Conservation (phyloP, 2,888 invertebrate genomes). For the Thereva nobilitata region DNA sequence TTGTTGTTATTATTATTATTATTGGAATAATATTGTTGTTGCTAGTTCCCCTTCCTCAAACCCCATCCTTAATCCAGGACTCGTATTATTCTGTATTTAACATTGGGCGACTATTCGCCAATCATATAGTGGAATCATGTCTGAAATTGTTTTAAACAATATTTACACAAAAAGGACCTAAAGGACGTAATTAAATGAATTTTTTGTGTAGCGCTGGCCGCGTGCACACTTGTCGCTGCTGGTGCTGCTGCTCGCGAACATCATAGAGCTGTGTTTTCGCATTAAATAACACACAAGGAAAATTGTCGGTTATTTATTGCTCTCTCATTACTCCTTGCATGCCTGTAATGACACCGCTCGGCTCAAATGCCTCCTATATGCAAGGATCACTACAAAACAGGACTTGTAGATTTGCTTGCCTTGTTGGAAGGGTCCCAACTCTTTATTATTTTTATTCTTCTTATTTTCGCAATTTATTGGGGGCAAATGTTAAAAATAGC, state of each 20-base stretch:
- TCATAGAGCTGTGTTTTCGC: background rate
- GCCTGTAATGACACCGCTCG: slow-evolving; percentile 35
- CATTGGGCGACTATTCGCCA: background rate
- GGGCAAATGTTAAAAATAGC: no score
- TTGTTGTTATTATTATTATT: background rate
- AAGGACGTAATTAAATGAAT: slow-evolving; percentile 36
- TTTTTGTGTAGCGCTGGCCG: background rate
- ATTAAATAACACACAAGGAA: slow-evolving; percentile 22
- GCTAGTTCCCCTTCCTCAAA: no score
- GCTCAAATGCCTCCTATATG: no score
- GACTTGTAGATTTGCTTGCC: slow-evolving; percentile 20
- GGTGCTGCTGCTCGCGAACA: background rate
- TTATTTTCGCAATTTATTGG: no score
- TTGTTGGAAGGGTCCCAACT: slow-evolving; percentile 26
- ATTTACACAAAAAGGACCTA: slow-evolving; percentile 24
- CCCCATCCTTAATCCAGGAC: no score
- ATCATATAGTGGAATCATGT: slow-evolving; percentile 25
- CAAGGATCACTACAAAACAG: slow-evolving; percentile 5
- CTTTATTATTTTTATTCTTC: background rate
- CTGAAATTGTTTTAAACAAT: slow-evolving; percentile 38
- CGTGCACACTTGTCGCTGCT: slow-evolving; percentile 3
- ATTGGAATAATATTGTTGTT: no score
- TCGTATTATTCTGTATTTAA: no score
- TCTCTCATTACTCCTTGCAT: slow-evolving; percentile 39
- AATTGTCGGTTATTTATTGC: slow-evolving; percentile 39